Evolutionary conservation across 2,888 invertebrate species (phyloP).

Genomic region (Leistus spinibarbis): DNA sequence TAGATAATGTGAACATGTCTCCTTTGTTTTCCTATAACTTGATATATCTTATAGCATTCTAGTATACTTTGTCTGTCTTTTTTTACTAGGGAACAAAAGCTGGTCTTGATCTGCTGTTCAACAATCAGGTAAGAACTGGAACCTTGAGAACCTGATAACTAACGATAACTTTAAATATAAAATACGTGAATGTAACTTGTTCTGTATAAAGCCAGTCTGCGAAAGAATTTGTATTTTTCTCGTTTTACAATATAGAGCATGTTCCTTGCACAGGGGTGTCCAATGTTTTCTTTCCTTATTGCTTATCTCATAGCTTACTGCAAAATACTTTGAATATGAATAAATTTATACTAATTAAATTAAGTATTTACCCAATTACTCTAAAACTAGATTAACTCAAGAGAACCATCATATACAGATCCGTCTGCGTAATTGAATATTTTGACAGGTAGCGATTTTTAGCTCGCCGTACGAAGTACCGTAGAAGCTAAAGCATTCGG

Average conservation of each 20-base stretch:
- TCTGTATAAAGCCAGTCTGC: background rate
- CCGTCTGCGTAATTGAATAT: no score
- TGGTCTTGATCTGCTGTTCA: conserved; percentile 1
- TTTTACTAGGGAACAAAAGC: background rate
- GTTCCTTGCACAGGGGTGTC: background rate
- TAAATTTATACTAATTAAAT: no score
- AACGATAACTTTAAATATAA: background rate
- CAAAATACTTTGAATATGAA: no score
- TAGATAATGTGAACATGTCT: background rate
- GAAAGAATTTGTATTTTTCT: background rate
- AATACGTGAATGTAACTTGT: background rate
- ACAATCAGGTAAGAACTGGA: conserved; percentile 8
- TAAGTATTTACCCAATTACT: no score
- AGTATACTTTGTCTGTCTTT: background rate
- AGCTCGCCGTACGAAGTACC: no score
- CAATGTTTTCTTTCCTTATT: background rate
- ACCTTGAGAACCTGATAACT: background rate
- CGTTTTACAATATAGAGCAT: background rate
- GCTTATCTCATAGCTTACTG: no score
- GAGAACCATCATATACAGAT: no score
- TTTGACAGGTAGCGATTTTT: no score
- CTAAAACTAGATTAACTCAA: no score
- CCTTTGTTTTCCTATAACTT: background rate
- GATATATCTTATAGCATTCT: background rate
- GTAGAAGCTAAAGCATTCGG: no score